Base-by-base conservation (phyloP, 2,888 invertebrate genomes). In the Leptinotarsa juncta region DNA sequence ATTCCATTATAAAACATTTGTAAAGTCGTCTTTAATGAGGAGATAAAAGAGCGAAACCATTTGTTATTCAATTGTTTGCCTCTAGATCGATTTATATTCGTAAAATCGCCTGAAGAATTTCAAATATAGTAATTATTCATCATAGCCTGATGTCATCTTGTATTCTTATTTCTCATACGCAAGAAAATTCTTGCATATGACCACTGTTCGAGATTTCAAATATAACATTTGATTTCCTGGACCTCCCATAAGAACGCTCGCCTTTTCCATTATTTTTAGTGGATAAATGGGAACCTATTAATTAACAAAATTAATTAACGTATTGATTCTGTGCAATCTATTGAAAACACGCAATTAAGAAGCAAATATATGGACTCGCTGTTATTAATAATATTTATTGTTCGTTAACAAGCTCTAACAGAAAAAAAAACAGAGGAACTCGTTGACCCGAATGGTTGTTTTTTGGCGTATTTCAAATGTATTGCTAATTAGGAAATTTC, bases 301-400 rank as follows among this genome's bases (percentile, higher is more conserved):
- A 62, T 42, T 62, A 32, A 42, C 3, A 42, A 62, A 62, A 32
- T n/a, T n/a, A 42, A 62, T 62, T 62, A 26, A n/a, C n/a, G n/a
- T 42, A n/a, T n/a, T 18, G 23, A 62, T 42, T 62, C 57, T 57
- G n/a, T 16, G n/a, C n/a, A 32, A 42, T 12, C 16, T 62, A 62
- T 62, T n/a, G 42, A 32, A 62, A 26, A 62, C 16, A 3, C 62
- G 2, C 32, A 62, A 60, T 60, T 60, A 60, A 60, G 20, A 16
- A 60, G 26, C 60, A 60, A 15, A 60, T 23, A 26, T 60, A 23
- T 20, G 5, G 10, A 18, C 14, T 4, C 14, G 60, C 26, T 53
- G 23, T 32, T 62, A 62, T 20, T 62, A 20, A n/a, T 62, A n/a
- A 62, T 42, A 32, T 62, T 62, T 62, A 62, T 62, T 62, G 62